Evolutionary conservation across 2,888 invertebrate species (phyloP), one percentile per base, ranked within the genome.

Genomic region (Seladonia tumulorum): DNA sequence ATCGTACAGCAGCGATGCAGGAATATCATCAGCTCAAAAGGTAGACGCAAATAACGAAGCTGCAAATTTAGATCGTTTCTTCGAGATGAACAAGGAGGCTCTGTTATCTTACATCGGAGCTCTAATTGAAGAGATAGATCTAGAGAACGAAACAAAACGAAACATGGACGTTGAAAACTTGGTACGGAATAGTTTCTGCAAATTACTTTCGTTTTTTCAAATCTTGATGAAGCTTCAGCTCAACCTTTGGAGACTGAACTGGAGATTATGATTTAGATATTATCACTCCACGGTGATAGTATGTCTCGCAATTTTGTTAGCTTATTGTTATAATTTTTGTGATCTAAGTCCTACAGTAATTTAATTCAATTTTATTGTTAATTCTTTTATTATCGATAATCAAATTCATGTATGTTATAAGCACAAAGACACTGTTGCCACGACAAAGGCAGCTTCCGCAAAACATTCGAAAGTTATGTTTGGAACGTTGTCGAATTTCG

Each of bases 101-200:
- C 18, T 82, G 0, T n/a, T 84, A 5, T 60, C 84, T 49, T 74
- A 84, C 2, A 25, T 84, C 39, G 49, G 78, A 45, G 45, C 25
- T 5, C 5, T 84, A 12, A 71, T 83, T 49, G 71, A 82, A 39
- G 60, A 45, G 12, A 39, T 82, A 25, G 45, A 75, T 14, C 74
- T 71, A 2, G 83, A 75, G 4, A 53, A 75, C 47, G 25, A n/a
- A 14, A 18, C 49, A 12, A 71, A 83, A 39, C 39, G 18, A n/a
- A 74, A 47, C 60, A n/a, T 35, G 29, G 39, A 78, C 2, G 10
- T 39, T 7, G 75, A 63, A 45, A 78, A 74, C 71, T 49, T 25
- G 35, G 7, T 53, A 12, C 60, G 53, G 7, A 18, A 10, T 4
- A 5, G 45, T 25, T 22, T 75, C 7, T 0, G 35, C 66, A 25